Evolutionary conservation across 2,888 invertebrate species (phyloP), one percentile per base, ranked within the genome.

Genomic region (Plagodis dolabraria): DNA sequence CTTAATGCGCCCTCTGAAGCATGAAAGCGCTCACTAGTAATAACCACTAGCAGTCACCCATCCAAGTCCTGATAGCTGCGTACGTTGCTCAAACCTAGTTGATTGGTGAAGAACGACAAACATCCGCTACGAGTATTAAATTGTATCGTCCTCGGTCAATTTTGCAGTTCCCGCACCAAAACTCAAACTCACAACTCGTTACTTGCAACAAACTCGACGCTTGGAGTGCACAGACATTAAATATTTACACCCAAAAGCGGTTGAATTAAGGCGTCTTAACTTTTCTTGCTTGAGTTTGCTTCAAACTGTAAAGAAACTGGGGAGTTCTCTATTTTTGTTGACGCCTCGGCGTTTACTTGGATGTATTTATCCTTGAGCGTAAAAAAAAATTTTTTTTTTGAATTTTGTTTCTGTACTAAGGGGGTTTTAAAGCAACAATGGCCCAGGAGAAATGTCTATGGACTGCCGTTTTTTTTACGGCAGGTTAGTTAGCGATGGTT

Each of bases 191-290:
- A 68, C 71, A 71, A 73, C 73, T 76, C 72, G 73, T 75, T 73
- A 76, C 67, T 62, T 72, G 75, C 73, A 71, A 72, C 71, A 68
- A 76, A 74, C 75, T 77, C 64, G 70, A 59, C n/a, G 0, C 34
- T 59, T 65, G 60, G 59, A 69, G 69, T 68, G 67, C 65, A 62
- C 55, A 51, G 61, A 63, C 74, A 69, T 76, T 68, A 70, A 68
- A 72, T 71, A 73, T 72, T 71, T 57, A 65, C 52, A 33, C 38
- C 36, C 40, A 50, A 53, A 36, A 46, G 54, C 51, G 47, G 40
- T 52, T 7, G 34, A 47, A 12, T 47, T 43, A 49, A 55, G 44
- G 12, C 43, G 36, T 38, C 48, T 54, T 35, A 54, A 47, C 48
- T 43, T 53, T 54, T 57, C 43, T 7, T 5, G 42, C 33, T 42